phyloP scores from a whole-genome alignment of 2,888 invertebrate species.

The Eupithecia subfuscata region DNA sequence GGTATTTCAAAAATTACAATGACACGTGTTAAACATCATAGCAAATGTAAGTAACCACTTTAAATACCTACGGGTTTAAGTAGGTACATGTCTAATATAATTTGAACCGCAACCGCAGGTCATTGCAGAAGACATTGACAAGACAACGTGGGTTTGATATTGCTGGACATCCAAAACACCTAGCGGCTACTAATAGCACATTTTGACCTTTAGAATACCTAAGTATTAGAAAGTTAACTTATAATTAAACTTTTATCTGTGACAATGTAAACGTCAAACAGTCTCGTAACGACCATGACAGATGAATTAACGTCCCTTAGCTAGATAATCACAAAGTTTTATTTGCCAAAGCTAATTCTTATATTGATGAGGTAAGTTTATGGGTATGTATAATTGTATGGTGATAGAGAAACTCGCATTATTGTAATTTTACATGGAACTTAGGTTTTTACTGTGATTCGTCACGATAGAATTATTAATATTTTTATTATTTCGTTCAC shows the following conservation, averaged over 20 bases:
- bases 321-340: conserved; percentile 56
- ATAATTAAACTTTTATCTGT: conserved; percentile 28
- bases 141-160: background rate
- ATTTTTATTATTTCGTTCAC: conserved; percentile 30
- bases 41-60: too few species aligned
- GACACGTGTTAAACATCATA: too few species aligned
- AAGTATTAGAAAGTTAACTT: conserved; percentile 25
- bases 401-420: conserved; percentile 47
- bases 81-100: background rate
- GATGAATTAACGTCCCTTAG: conserved; percentile 49
- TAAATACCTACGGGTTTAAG: too few species aligned
- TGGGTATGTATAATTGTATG: conserved; percentile 52
- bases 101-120: background rate
- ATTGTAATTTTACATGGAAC: conserved; percentile 38
- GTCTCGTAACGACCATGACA: conserved; percentile 45
- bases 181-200: background rate
- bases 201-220: conserved; percentile 4
- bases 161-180: background rate
- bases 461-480: conserved; percentile 33
- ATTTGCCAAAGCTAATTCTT: conserved; percentile 63
- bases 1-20: background rate
- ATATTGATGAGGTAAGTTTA: conserved; percentile 53
- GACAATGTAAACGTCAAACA: conserved; percentile 37
- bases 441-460: conserved; percentile 33
- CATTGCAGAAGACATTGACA: background rate